These are phyloP conservation scores for Alethe diademata DNA, from an alignment of 2,113 vertebrate species.

Conservation along the genomic window DNA sequence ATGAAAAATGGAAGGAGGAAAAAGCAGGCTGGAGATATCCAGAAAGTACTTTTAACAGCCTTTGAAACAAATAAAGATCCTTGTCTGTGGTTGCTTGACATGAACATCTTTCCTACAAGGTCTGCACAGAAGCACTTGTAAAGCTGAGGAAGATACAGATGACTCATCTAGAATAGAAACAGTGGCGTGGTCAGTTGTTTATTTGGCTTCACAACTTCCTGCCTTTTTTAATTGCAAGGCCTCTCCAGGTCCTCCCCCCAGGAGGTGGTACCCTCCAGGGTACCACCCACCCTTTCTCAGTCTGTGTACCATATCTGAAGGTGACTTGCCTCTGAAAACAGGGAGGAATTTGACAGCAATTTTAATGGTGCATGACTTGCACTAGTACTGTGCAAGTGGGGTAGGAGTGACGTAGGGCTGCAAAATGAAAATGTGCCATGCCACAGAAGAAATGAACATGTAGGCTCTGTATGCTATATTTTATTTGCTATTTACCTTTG, in stretches of 20 bases:
- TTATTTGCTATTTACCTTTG: not conserved
- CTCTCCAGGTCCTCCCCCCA: not conserved
- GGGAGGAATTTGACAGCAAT: not conserved
- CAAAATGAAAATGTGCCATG: not conserved
- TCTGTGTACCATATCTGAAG: not conserved
- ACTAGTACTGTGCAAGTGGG: not conserved
- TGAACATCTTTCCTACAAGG: not conserved
- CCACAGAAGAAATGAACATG: not conserved
- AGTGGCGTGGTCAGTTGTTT: not conserved
- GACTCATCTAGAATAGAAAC: not conserved
- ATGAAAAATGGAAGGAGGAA: not conserved
- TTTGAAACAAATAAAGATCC: not conserved
- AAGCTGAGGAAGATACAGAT: not conserved
- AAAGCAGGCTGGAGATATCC: not conserved
- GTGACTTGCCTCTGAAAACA: not conserved
- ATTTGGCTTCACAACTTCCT: not conserved
- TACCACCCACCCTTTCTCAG: not conserved
- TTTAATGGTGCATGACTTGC: not conserved
- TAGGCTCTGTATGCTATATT: fast-evolving
- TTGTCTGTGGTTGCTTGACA: not conserved
- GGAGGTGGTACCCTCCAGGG: not conserved
- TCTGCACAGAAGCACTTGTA: not conserved
- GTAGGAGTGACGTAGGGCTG: too few relatives aligned
- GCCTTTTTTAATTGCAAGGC: not conserved
- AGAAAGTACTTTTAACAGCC: not conserved